A percentile compares a stretch with the other conserved stretches of the same genome.
Evolutionary conservation across 1,140 invertebrate species (phyloP).

Genomic region (Ruditapes philippinarum): DNA sequence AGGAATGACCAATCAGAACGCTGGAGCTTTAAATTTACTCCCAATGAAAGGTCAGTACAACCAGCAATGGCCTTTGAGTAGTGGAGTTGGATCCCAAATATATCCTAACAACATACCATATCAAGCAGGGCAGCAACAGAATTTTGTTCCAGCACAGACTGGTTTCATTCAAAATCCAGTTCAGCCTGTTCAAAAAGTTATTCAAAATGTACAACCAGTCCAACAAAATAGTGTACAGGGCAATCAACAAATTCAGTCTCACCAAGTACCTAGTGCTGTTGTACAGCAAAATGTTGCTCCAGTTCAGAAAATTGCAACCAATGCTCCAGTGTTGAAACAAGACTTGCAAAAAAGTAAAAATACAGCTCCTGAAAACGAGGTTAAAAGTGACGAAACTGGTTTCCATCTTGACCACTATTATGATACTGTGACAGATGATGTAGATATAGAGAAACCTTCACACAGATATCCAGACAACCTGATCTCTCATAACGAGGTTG

Average conservation of each 20-base stretch:
- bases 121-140: neutral
- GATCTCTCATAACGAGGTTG: neutral
- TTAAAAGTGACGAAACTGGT: neutral
- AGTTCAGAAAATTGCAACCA: neutral
- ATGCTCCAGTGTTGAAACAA: neutral
- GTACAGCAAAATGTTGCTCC: neutral
- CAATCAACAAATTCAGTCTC: neutral
- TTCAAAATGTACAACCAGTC: constrained; percentile 11
- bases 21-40: neutral
- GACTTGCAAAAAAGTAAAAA: neutral
- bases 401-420: neutral
- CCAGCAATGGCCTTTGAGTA: constrained; percentile 24
- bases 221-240: neutral
- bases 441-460: neutral
- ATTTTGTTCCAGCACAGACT: constrained; percentile 39
- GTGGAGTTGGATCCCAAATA: constrained; percentile 21
- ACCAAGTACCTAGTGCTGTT: constrained; percentile 1
- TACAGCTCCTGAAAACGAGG: neutral
- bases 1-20: constrained; percentile 58
- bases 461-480: neutral
- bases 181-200: constrained; percentile 6
- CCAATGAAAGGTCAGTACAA: neutral
- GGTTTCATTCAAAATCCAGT: constrained; percentile 46
- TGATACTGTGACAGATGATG: neutral
- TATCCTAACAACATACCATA: constrained; percentile 42